phyloP scores from a whole-genome alignment of 2,113 vertebrate genomes.

The Rhegmatorhina hoffmannsi region DNA sequence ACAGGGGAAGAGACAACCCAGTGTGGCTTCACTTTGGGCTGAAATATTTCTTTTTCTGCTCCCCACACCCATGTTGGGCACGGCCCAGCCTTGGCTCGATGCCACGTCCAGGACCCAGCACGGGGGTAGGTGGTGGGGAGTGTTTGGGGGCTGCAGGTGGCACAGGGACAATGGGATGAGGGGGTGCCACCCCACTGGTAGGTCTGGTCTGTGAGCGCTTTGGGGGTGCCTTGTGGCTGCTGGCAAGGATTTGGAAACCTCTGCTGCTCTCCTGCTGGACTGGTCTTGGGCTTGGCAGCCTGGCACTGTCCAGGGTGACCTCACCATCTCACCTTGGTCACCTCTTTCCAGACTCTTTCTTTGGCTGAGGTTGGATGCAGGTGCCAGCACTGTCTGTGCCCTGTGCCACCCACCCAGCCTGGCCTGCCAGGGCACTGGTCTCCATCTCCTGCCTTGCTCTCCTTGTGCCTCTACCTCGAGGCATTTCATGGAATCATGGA shows the following conservation, averaged over 20 bases:
- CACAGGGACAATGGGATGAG: accelerated
- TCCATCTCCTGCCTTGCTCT: neutral
- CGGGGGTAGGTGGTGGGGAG: neutral
- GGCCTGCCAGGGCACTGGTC: neutral
- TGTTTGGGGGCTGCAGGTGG: neutral
- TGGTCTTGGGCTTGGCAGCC: neutral
- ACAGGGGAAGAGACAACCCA: neutral
- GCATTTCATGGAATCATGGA: neutral
- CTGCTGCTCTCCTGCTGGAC: neutral
- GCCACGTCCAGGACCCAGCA: neutral
- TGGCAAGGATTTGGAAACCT: neutral
- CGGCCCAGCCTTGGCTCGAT: neutral
- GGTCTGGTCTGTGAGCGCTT: neutral
- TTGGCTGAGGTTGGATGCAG: neutral
- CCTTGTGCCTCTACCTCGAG: neutral
- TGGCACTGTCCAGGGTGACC: neutral
- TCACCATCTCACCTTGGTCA: accelerated
- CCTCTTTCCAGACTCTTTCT: neutral
- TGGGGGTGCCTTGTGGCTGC: neutral
- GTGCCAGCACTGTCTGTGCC: neutral
- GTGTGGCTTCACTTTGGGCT: neutral
- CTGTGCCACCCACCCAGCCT: neutral
- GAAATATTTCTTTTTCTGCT: neutral
- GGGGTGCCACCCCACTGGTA: accelerated
- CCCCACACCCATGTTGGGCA: neutral